Evolutionary conservation across 2,888 invertebrate genomes (phyloP), one percentile per base, ranked within the genome.

Genomic region (Meghimatium bilineatum): DNA sequence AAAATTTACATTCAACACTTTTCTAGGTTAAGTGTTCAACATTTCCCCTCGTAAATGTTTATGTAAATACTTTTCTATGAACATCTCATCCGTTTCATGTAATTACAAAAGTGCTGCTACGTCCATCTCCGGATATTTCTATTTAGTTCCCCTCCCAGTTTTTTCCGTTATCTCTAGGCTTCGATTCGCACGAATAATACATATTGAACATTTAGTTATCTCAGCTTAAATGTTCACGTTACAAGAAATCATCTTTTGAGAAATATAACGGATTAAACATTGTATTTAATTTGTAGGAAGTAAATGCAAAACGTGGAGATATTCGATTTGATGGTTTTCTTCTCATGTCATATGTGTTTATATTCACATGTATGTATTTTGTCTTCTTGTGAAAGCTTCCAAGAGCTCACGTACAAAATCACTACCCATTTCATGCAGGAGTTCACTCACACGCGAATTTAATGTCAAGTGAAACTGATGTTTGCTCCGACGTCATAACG

Each of bases 191-290:
- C 3, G 56, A 56, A 56, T 66, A 66, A 66, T 12, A n/a, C 29
- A 29, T 3, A 3, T 66, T 66, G 63, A 8, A 29, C 29, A 26
- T 56, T 56, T 26, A 26, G 26, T 71, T 23, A 20, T 71, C 1
- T 71, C 36, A 14, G 36, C 38, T 38, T 8, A 26, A 36, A 20
- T 26, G 71, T 23, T 20, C 2, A 26, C 36, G n/a, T 36, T 71
- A 36, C 71, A 36, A 71, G 71, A 71, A 71, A 38, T 23, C 71
- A 71, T 36, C 32, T n/a, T 67, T 29, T 67, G 34, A 38, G 36
- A 71, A 71, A 71, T 71, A 26, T 36, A 20, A 38, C 71, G 32
- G 71, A 71, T 71, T 71, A 71, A 67, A 71, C 38, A 71, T 71
- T 36, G 20, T 8, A 23, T 71, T 38, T 38, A 66, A 66, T 26